phyloP scores from a whole-genome alignment of 2,888 invertebrate genomes.

The Xestia c-nigrum region DNA sequence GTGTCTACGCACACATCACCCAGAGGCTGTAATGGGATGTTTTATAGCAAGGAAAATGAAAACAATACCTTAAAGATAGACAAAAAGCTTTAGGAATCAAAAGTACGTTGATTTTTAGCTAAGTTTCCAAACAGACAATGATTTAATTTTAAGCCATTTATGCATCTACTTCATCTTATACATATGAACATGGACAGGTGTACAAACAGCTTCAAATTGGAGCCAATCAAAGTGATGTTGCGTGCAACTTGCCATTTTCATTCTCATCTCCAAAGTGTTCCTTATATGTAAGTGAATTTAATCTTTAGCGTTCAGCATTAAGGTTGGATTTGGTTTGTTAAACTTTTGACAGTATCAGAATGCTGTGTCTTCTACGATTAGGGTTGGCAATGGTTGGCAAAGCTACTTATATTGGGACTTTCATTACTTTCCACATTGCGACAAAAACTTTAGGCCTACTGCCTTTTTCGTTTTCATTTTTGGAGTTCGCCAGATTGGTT shows the following conservation, averaged over 20 bases:
- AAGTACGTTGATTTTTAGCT: neutral
- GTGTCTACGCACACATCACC: neutral
- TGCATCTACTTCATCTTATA: neutral
- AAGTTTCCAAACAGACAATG: neutral
- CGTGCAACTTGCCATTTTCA: slow-evolving; percentile 56
- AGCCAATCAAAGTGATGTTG: slow-evolving; percentile 47
- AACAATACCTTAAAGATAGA: neutral
- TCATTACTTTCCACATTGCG: neutral
- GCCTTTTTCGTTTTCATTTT: neutral
- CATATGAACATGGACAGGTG: slow-evolving; percentile 43
- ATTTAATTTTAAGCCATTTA: neutral
- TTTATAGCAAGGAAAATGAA: neutral
- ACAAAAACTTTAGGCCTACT: too few species aligned
- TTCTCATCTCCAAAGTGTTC: slow-evolving; percentile 34
- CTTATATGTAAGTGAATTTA: slow-evolving; percentile 15
- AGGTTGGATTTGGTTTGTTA: slow-evolving; percentile 20
- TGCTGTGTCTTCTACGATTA: slow-evolving; percentile 41
- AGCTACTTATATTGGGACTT: neutral
- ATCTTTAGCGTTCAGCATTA: slow-evolving; percentile 9
- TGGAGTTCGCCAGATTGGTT: neutral
- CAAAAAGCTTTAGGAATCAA: neutral
- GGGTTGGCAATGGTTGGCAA: slow-evolving; percentile 62
- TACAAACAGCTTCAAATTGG: slow-evolving; percentile 43
- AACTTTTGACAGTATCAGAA: slow-evolving; percentile 22
- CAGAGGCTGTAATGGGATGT: neutral